Percentiles rank a stretch among this genome's conserved stretches.
Conservation (phyloP, 2,113 vertebrate genomes). For the Platycercus adscitus region DNA sequence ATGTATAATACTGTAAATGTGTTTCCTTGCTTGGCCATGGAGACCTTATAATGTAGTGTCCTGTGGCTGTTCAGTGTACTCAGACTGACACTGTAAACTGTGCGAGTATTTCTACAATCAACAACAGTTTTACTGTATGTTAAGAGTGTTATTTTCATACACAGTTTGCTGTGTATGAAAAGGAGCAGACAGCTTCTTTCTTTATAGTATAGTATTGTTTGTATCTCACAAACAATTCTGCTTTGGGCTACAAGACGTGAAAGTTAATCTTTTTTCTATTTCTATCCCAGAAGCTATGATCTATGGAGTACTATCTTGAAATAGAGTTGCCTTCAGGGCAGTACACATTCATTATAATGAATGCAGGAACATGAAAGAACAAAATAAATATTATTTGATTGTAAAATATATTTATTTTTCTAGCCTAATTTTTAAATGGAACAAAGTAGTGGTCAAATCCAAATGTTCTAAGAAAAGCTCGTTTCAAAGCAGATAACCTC, state of each 20-base stretch:
- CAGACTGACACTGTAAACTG: neutral
- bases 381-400: slow-evolving; percentile 7
- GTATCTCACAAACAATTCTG: neutral
- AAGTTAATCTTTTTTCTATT: neutral
- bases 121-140: neutral
- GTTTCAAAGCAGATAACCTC: neutral
- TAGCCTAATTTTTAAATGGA: neutral
- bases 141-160: neutral
- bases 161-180: neutral
- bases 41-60: neutral
- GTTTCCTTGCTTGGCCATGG: neutral
- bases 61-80: neutral
- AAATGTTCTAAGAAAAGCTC: neutral
- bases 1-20: neutral
- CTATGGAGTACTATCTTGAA: neutral
- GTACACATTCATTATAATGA: neutral
- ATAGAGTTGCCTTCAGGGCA: neutral
- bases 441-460: neutral
- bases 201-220: neutral
- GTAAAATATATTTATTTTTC: slow-evolving; percentile 5
- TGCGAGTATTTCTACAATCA: neutral
- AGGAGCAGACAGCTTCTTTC: neutral
- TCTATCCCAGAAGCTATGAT: neutral
- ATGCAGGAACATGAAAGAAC: neutral
- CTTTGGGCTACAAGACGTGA: neutral